Evolutionary conservation across 2,797 vertebrate genomes (phyloP), one percentile per base, ranked within the genome.

Genomic region (Kryptolebias ocellatus): DNA sequence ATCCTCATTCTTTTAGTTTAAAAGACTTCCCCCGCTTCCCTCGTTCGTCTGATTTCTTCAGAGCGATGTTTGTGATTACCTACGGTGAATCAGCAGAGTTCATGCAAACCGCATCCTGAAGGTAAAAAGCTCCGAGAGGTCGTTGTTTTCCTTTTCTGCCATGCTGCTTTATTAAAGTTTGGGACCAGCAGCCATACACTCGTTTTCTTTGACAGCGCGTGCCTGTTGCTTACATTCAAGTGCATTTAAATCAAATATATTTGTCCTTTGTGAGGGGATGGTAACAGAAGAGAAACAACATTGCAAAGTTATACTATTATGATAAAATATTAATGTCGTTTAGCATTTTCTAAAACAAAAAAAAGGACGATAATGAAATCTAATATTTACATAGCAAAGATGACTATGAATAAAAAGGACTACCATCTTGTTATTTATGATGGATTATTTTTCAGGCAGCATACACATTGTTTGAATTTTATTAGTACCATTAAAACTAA

Each of bases 1-100:
- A 85, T 87, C 82, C 90, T 90, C 87, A 89, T 93, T 90, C 80
- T 89, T 89, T 87, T 75, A 87, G 66, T 93, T 92, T 84, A 92
- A 85, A 72, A 34, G 73, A 71, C 85, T 79, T 79, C 70, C 57
- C 65, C 74, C 49, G 44, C 61, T 81, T 86, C 78, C 66, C 75
- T 80, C 74, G 81, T 83, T 80, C 72, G 73, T 78, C 69, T 42
- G 77, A 87, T 88, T 88, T 84, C 73, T 87, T 70, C 76, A 60
- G 67, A 85, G 76, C 74, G 64, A 44, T 79, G 74, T 70, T 80
- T 73, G 80, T 80, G 85, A 90, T 92, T 89, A 90, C 87, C 82
- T 87, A 70, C 44, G 29, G 72, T 86, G 87, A 85, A 86, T 88
- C 83, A 79, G 71, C 65, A 53, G 66, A 75, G 71, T 68, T 77